These are phyloP conservation scores for Sebastes aleutianus DNA, from an alignment of 2,797 vertebrate species.

Conservation along the genomic window DNA sequence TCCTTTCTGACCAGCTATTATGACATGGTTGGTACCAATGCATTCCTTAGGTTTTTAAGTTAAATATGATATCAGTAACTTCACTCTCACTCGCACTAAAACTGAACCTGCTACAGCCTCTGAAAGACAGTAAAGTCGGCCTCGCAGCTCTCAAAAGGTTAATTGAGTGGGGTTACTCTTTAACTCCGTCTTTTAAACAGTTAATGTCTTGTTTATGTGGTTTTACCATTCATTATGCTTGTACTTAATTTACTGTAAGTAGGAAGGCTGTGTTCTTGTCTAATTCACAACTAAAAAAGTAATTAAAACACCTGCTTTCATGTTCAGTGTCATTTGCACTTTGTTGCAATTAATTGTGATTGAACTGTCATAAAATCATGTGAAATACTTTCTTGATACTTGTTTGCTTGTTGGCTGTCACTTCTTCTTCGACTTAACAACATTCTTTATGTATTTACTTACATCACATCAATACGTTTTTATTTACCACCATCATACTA, in stretches of 20 bases:
- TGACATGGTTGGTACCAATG: too few species aligned
- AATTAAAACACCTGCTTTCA: background rate
- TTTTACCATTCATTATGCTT: background rate
- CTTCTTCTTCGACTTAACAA: background rate
- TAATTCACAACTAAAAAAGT: background rate
- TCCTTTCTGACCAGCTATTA: too few species aligned
- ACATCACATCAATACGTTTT: background rate
- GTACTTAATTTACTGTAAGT: background rate
- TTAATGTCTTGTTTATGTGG: background rate
- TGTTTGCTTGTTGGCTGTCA: background rate
- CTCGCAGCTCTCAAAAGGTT: background rate
- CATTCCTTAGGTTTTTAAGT: too few species aligned
- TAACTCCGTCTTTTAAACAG: background rate
- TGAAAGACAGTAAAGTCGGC: too few species aligned
- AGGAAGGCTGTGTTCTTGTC: background rate
- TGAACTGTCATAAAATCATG: background rate
- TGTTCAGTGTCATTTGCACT: background rate
- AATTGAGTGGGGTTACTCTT: background rate
- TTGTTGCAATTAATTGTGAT: background rate
- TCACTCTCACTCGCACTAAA: too few species aligned
- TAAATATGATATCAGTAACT: too few species aligned
- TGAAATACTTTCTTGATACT: background rate
- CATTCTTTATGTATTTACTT: background rate
- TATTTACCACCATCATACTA: background rate
- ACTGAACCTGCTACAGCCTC: too few species aligned